Percentiles rank a stretch among this genome's conserved stretches.
Evolutionary conservation across 2,888 invertebrate species (phyloP).

Genomic region (Graphium colonna): DNA sequence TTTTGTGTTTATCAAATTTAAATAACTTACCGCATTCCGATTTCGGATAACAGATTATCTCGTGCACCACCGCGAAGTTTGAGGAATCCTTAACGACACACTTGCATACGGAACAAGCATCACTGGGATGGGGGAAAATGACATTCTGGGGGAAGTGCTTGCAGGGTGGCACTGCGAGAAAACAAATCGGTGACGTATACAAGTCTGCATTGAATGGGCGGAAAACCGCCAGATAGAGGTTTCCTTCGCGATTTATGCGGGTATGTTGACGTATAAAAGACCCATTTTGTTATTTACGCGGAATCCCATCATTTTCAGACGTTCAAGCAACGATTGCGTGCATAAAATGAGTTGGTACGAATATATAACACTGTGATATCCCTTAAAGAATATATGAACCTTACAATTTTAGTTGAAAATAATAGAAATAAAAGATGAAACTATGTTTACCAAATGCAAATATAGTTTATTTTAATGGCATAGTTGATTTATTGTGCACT

Average conservation of each 20-base stretch:
- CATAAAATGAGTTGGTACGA: too few species aligned
- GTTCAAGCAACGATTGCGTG: too few species aligned
- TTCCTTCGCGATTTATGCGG: neutral
- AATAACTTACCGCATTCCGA: slow-evolving; percentile 42
- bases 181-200: slow-evolving; percentile 21
- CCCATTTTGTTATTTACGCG: too few species aligned
- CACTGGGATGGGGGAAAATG: slow-evolving; percentile 51
- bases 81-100: slow-evolving; percentile 36
- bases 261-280: neutral
- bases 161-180: slow-evolving; percentile 46
- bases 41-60: slow-evolving; percentile 43
- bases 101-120: slow-evolving; percentile 47
- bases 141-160: slow-evolving; percentile 48
- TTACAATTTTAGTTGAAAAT: too few species aligned
- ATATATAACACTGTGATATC: too few species aligned
- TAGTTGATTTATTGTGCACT: too few species aligned
- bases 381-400: too few species aligned
- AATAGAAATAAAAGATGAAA: too few species aligned
- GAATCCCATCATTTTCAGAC: neutral
- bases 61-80: slow-evolving; percentile 34
- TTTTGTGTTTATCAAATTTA: neutral
- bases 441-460: too few species aligned
- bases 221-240: neutral
- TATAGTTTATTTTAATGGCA: too few species aligned
- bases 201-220: slow-evolving; percentile 12